Evolutionary conservation across 2,113 vertebrate species (phyloP).

Genomic region (Barnardius zonarius): DNA sequence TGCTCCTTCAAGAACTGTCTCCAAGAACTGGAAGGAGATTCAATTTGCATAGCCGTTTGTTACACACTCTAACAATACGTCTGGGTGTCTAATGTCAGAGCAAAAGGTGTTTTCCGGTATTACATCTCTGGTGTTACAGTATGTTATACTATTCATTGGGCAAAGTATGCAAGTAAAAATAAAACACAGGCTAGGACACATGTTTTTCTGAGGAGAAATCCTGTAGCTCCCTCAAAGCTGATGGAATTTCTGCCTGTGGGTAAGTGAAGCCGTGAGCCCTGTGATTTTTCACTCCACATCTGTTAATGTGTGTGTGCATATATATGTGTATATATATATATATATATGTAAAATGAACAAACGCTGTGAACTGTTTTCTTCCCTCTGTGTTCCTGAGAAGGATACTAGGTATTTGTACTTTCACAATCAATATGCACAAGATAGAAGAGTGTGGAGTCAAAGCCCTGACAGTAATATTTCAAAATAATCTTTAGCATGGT

Average conservation of each 20-base stretch:
- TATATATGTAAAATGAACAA: not conserved
- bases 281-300: not conserved
- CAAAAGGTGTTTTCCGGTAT: not conserved
- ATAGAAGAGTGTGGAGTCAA: not conserved
- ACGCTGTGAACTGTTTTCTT: not conserved
- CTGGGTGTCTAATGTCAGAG: not conserved
- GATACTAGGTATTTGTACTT: not conserved
- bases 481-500: not conserved
- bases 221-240: not conserved
- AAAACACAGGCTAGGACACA: not conserved
- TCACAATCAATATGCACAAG: not conserved
- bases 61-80: not conserved
- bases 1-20: not conserved
- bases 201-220: not conserved
- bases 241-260: not conserved
- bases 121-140: not conserved
- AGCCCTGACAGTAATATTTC: not conserved
- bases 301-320: not conserved
- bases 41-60: not conserved
- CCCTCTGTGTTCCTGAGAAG: not conserved
- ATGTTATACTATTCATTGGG: not conserved
- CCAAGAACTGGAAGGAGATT: not conserved
- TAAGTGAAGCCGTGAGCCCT: not conserved
- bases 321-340: accelerated
- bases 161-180: not conserved